phyloP scores from a whole-genome alignment of 2,797 vertebrate genomes.

The Lepidocolaptes lacrymiger region DNA sequence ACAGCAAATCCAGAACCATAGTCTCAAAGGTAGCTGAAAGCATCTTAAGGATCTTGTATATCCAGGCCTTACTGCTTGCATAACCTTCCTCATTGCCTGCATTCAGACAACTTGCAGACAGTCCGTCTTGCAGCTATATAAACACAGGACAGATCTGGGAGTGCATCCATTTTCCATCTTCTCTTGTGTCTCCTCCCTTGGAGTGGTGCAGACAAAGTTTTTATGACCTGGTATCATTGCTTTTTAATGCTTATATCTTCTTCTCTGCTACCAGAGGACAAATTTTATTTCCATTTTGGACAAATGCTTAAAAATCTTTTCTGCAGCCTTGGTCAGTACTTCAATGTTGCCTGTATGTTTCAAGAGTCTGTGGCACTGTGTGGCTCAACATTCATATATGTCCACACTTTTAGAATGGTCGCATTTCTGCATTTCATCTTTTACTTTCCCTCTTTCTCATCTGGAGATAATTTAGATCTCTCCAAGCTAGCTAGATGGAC shows the following conservation, averaged over 20 bases:
- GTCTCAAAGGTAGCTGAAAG: not conserved
- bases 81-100: not conserved
- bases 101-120: not conserved
- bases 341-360: not conserved
- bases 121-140: rapidly evolving
- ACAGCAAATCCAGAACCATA: not conserved
- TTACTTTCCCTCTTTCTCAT: not conserved
- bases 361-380: not conserved
- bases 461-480: not conserved
- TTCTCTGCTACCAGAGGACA: not conserved
- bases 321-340: not conserved
- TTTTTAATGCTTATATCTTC: not conserved
- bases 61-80: not conserved
- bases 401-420: not conserved
- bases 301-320: not conserved
- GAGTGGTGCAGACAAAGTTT: not conserved
- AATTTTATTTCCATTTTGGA: not conserved
- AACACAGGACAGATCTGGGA: not conserved
- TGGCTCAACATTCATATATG: not conserved
- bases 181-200: not conserved
- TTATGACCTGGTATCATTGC: not conserved
- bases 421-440: not conserved
- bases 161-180: not conserved
- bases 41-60: not conserved
- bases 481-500: not conserved